Evolutionary conservation across 2,797 vertebrate species (phyloP).

Genomic region (Meriones psammophilus): DNA sequence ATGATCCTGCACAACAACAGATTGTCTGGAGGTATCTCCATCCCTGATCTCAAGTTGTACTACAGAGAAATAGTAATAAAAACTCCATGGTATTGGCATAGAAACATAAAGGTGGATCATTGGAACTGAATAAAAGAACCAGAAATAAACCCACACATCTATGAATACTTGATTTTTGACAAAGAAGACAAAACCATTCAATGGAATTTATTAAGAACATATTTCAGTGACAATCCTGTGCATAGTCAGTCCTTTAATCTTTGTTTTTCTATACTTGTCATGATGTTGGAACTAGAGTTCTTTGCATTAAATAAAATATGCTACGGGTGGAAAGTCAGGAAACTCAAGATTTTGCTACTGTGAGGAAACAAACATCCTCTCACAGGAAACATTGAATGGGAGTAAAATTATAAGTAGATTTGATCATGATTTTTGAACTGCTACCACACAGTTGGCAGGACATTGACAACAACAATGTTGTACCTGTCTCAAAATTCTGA

Average conservation of each 20-base stretch:
- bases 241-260: not conserved
- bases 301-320: not conserved
- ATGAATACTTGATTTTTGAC: too few relatives aligned
- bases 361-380: not conserved
- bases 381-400: not conserved
- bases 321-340: not conserved
- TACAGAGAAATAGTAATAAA: too few relatives aligned
- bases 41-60: too few relatives aligned
- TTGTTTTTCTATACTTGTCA: not conserved
- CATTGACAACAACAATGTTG: not conserved
- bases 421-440: not conserved
- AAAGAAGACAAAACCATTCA: too few relatives aligned
- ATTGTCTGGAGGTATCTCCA: too few relatives aligned
- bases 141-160: too few relatives aligned
- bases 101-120: too few relatives aligned
- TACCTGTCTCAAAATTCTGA: not conserved
- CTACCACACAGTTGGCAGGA: not conserved
- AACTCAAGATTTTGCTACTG: not conserved
- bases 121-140: too few relatives aligned
- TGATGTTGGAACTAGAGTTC: not conserved
- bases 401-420: not conserved
- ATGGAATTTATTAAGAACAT: not conserved
- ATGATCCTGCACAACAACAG: too few relatives aligned
- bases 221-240: not conserved
- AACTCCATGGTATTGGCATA: too few relatives aligned